phyloP scores from a whole-genome alignment of 2,888 invertebrate genomes.

The Eupsilia transversa region DNA sequence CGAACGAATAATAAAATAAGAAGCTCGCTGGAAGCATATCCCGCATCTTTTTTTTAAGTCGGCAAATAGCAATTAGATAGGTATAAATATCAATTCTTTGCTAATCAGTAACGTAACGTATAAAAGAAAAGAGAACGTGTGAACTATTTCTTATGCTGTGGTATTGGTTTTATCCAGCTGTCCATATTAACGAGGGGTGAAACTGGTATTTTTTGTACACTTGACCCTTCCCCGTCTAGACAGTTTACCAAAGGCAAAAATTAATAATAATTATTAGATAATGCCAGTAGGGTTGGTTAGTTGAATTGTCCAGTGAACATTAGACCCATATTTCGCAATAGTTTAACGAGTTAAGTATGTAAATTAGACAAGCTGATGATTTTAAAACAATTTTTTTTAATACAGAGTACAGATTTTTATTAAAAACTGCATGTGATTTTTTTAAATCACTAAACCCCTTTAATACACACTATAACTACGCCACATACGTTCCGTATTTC shows the following conservation, averaged over 20 bases:
- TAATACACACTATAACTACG: conserved; percentile 8
- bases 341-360: background rate
- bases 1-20: too few relatives aligned
- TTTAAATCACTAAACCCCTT: background rate
- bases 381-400: background rate
- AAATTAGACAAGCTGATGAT: background rate
- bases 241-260: conserved; percentile 23
- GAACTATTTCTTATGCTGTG: conserved; percentile 25
- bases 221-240: conserved; percentile 53
- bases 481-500: conserved; percentile 4
- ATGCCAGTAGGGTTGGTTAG: conserved; percentile 17
- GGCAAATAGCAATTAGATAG: too few relatives aligned
- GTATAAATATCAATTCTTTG: background rate
- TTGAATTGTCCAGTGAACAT: conserved; percentile 8
- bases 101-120: background rate
- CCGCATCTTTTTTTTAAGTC: too few relatives aligned
- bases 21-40: too few relatives aligned
- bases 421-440: background rate
- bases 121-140: conserved; percentile 36
- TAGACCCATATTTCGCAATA: conserved; percentile 21
- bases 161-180: conserved; percentile 37
- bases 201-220: conserved; percentile 47
- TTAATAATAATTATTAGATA: conserved; percentile 5
- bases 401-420: background rate
- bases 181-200: conserved; percentile 36